Base-by-base conservation (phyloP, 1,140 invertebrate species). In the Pissodes strobi region DNA sequence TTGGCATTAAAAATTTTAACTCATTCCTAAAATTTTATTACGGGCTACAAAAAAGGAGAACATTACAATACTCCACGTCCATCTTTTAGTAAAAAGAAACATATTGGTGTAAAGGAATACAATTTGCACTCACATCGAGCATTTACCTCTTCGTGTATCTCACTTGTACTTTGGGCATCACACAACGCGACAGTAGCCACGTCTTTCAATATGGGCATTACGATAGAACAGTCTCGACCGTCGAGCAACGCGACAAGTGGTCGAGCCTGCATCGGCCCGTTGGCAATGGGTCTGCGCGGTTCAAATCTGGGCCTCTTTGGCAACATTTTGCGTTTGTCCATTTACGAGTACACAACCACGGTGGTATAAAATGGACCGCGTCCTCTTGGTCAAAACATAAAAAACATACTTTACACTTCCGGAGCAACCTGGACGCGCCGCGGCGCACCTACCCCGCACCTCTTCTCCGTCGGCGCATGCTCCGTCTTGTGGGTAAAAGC, bases 121-220 rank as follows among this genome's bases (percentile, higher is more conserved):
- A n/a, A n/a, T n/a, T n/a, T n/a, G n/a, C n/a, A n/a, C n/a, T n/a
- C n/a, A n/a, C n/a, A n/a, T n/a, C n/a, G n/a, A n/a, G n/a, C n/a
- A n/a, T 13, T 52, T 64, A 64, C 62, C 87, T 99, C 99, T 88
- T 99, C 97, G 80, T 99, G 98, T 76, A 99, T 99, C 87, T 99
- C 98, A 68, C 92, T 93, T 65, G 97, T 99, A 73, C 93, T 94
- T 83, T 99, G 97, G 67, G 98, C 97, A 85, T 99, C 98, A 82
- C 97, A 99, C 79, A 99, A 99, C 67, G 98, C 98, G 43, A 99
- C 97, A 64, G 97, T 99, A 19, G 97, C 97, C 46, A 99, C 95
- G 82, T 99, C 97, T 83, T 99, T 99, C 5, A 99, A 84, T 71
- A 99, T 98, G 22, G 97, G 97, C 97, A 99, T 99, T 82, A 99